These are phyloP conservation scores for Nansenia antarctica DNA, from an alignment of 2,113 vertebrate genomes.

Conservation along the genomic window DNA sequence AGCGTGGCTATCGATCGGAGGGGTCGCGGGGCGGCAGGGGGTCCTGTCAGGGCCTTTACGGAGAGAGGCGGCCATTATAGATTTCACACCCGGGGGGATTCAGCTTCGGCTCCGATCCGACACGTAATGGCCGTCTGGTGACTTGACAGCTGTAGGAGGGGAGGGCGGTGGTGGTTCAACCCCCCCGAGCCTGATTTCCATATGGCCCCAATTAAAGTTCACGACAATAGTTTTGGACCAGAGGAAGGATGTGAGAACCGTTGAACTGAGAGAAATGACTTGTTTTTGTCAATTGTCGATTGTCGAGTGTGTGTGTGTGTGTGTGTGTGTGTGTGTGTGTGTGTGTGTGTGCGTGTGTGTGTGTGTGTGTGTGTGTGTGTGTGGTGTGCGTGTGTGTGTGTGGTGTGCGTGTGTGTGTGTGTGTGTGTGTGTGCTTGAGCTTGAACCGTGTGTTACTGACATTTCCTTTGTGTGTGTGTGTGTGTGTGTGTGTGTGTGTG, in stretches of 20 bases:
- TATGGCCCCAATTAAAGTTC: slow-evolving; percentile 37
- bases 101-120: slow-evolving; percentile 31
- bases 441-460: no score
- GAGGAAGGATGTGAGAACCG: slow-evolving; percentile 16
- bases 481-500: no score
- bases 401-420: no score
- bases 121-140: slow-evolving; percentile 45
- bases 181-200: slow-evolving; percentile 16
- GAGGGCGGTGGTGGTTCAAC: slow-evolving; percentile 28
- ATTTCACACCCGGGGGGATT: slow-evolving; percentile 28
- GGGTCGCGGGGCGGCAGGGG: background rate
- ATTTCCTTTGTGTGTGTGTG: no score
- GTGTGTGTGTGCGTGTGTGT: no score
- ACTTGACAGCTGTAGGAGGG: slow-evolving; percentile 34
- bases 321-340: no score
- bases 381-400: no score
- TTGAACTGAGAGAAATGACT: slow-evolving; percentile 21
- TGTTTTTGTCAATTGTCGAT: background rate
- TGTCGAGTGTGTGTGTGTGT: no score
- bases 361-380: no score
- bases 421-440: no score
- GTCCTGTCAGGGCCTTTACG: background rate
- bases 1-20: background rate
- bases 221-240: slow-evolving; percentile 2
- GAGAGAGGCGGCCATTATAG: slow-evolving; percentile 14